phyloP scores from a whole-genome alignment of 1,140 invertebrate genomes.

The Planococcus citri region DNA sequence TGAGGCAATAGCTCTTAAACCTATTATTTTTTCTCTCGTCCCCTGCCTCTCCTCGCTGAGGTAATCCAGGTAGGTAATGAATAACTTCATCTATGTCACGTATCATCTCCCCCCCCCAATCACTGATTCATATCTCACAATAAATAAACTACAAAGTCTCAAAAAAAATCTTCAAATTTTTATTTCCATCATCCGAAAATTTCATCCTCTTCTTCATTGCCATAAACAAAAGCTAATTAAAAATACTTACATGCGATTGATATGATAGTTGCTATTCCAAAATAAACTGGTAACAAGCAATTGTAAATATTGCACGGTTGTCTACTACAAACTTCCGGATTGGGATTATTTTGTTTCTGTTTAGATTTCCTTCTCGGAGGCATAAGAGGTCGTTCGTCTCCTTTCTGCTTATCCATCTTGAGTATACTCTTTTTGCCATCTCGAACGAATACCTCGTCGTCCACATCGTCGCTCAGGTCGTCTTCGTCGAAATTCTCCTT shows the following conservation, averaged over 20 bases:
- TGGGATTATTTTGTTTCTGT: constrained; percentile 26
- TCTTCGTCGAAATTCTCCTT: constrained; percentile 42
- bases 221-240: too few relatives aligned
- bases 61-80: too few relatives aligned
- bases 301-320: constrained; percentile 16
- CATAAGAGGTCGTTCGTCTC: constrained; percentile 61
- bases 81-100: too few relatives aligned
- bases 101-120: too few relatives aligned
- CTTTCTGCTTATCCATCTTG: constrained; percentile 48
- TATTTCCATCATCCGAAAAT: too few relatives aligned
- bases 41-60: too few relatives aligned
- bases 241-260: constrained; percentile 1
- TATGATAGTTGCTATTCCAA: not conserved
- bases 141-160: too few relatives aligned
- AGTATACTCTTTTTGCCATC: constrained; percentile 45
- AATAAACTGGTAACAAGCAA: constrained; percentile 13
- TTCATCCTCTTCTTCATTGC: too few relatives aligned
- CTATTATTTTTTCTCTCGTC: too few relatives aligned
- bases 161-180: too few relatives aligned
- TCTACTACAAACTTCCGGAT: constrained; percentile 4
- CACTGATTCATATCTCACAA: too few relatives aligned
- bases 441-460: constrained; percentile 63
- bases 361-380: constrained; percentile 48
- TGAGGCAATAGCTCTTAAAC: too few relatives aligned
- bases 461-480: constrained; percentile 49